These are phyloP conservation scores for Otolemur garnettii DNA, from an alignment of 2,113 vertebrate species.

Conservation along the genomic window DNA sequence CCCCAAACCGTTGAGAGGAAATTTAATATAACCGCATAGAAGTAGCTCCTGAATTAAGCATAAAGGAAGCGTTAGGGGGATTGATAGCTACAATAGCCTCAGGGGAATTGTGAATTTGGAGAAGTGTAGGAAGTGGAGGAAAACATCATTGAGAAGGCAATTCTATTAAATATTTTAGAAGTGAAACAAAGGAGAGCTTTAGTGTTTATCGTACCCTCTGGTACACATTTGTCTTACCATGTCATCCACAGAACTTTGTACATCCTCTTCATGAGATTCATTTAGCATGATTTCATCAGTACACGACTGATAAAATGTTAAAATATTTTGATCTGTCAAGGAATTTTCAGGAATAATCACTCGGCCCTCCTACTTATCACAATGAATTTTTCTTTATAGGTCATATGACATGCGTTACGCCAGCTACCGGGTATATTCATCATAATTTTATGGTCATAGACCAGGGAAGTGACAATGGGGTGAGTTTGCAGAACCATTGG, in stretches of 20 bases:
- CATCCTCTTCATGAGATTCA: not conserved
- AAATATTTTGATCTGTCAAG: not conserved
- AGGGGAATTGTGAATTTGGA: not conserved
- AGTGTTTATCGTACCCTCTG: not conserved
- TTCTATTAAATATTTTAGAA: not conserved
- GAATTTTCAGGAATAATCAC: not conserved
- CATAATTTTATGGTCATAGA: not conserved
- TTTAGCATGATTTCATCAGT: not conserved
- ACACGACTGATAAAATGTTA: not conserved
- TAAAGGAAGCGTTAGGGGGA: not conserved
- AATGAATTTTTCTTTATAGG: not conserved
- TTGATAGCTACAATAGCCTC: not conserved
- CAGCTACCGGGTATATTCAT: not conserved
- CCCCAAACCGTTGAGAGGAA: not conserved
- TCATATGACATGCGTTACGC: not conserved
- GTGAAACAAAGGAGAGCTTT: not conserved
- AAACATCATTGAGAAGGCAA: too few relatives aligned
- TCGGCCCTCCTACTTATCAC: not conserved
- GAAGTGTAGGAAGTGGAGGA: not conserved
- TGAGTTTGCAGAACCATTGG: not conserved
- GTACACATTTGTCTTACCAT: not conserved
- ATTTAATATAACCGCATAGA: not conserved
- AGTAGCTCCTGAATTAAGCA: not conserved
- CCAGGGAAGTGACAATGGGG: not conserved
- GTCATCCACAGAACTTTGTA: not conserved